A percentile compares a stretch with the other conserved stretches of the same genome.
Evolutionary conservation across 2,888 invertebrate species (phyloP).

Genomic region (Tortrix viridana): DNA sequence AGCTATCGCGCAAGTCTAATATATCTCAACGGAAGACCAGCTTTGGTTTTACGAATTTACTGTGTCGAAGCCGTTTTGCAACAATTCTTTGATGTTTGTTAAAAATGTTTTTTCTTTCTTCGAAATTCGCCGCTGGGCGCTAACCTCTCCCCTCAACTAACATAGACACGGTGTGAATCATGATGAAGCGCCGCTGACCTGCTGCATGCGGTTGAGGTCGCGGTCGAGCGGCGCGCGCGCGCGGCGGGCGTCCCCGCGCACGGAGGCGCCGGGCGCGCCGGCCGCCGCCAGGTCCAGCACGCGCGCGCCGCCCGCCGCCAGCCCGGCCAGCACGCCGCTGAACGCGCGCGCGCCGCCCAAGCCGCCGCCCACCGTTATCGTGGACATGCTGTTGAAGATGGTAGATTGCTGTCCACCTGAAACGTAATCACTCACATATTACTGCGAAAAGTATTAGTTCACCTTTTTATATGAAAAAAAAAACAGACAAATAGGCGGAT

Average conservation of each 20-base stretch:
- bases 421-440: constrained; percentile 40
- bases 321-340: constrained; percentile 94
- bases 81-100: too few relatives aligned
- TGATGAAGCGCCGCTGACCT: neutral
- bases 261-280: constrained; percentile 90
- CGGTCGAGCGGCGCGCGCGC: constrained; percentile 90
- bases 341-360: constrained; percentile 90
- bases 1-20: too few relatives aligned
- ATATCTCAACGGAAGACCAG: too few relatives aligned
- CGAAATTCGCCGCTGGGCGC: too few relatives aligned
- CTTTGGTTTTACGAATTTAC: too few relatives aligned
- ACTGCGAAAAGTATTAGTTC: too few relatives aligned
- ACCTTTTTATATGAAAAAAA: too few relatives aligned
- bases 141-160: too few relatives aligned
- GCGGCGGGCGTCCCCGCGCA: constrained; percentile 93
- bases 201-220: constrained; percentile 85
- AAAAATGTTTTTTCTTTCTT: too few relatives aligned
- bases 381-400: constrained; percentile 96
- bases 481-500: too few relatives aligned
- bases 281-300: constrained; percentile 94
- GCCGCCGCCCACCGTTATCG: constrained; percentile 93
- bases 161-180: too few relatives aligned
- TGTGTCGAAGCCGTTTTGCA: too few relatives aligned
- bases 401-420: constrained; percentile 92
- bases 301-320: constrained; percentile 93